Base-by-base conservation (phyloP, 2,797 vertebrate species). In the Mionectes olivaceus region DNA sequence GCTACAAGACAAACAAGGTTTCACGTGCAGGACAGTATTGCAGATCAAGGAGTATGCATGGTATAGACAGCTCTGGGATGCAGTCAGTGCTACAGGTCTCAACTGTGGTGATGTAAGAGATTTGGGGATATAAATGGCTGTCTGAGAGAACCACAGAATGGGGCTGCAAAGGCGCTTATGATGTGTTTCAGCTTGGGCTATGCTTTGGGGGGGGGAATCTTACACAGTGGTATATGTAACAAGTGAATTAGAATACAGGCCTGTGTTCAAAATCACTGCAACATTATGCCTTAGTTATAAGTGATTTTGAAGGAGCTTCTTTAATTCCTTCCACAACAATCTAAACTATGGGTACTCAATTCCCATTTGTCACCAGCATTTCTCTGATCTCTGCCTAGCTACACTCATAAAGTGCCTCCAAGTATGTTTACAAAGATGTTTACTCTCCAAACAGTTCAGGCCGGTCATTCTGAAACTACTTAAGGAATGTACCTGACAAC, bases 381-480 rank as follows among this genome's bases (percentile, higher is more conserved):
- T 89, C 55, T 91, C 73, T 89, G 89, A 90, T 78, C 73, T 92
- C 65, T 94, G 82, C 84, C 55, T 87, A 86, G 79, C 59, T 87
- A 87, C 0, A 0, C 55, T 87, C 82, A 56, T 77, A 41, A 87
- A 94, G 81, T 63, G 28, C 43, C 73, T 83, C 43, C 23, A 47
- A 37, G 44, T 71, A 35, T 91, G 76, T 95, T 96, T 95, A 83
- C 89, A 78, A 44, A 87, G 89, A 86, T 87, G 82, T 95, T 95
- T 95, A 85, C 93, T 95, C 82, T 97, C 84, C 87, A 93, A 93
- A 95, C 89, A 95, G 53, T 81, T 61, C 39, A 53, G 63, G 50
- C 92, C 78, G 8, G 11, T 93, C 69, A 73, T 81, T 92, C 76
- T 76, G 77, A 91, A 95, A 87, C 82, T 76, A 84, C 89, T 69